Evolutionary conservation across 2,888 invertebrate species (phyloP).

Genomic region (Synanthedon andrenaeformis): DNA sequence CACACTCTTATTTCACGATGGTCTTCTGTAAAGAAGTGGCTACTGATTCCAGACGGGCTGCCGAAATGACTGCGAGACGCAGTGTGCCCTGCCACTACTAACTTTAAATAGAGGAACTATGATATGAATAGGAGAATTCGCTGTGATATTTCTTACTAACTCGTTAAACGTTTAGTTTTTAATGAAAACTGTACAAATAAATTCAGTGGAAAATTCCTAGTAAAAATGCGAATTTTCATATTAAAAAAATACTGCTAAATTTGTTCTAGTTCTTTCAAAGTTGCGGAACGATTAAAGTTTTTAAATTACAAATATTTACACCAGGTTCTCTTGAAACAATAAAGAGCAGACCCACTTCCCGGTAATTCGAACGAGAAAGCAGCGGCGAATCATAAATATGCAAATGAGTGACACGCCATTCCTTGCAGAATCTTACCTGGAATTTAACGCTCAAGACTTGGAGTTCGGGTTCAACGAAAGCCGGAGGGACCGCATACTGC

Average conservation of each 20-base stretch:
- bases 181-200: no score
- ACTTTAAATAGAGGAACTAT: no score
- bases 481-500: conserved; percentile 84
- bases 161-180: no score
- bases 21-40: no score
- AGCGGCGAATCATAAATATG: conserved; percentile 26
- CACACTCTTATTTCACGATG: no score
- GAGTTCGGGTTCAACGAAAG: conserved; percentile 94
- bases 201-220: no score
- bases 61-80: no score
- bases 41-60: no score
- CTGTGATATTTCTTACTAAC: no score
- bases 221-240: no score
- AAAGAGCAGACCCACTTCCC: background rate
- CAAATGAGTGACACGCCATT: conserved; percentile 41
- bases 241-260: background rate
- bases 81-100: no score
- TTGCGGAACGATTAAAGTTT: background rate
- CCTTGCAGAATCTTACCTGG: conserved; percentile 81
- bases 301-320: background rate
- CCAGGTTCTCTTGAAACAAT: background rate
- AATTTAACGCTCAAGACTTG: conserved; percentile 85
- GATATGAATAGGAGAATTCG: no score
- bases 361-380: background rate
- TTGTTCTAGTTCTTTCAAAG: background rate